Evolutionary conservation across 2,113 vertebrate species (phyloP).

Genomic region (Chrysochloris asiatica): DNA sequence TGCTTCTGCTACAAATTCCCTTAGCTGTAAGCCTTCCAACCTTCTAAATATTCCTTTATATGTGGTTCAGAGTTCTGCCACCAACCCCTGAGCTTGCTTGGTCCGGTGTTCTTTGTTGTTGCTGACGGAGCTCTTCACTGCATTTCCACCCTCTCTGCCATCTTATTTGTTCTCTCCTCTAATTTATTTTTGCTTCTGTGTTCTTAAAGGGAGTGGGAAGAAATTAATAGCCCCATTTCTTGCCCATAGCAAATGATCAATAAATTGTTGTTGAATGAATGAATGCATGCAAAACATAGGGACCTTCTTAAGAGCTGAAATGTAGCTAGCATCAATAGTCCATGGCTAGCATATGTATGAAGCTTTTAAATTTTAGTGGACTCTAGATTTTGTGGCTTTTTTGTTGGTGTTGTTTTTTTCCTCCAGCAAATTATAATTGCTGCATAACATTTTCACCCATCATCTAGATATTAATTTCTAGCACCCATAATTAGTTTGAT

Average conservation of each 20-base stretch:
- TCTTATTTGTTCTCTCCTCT: too few species aligned
- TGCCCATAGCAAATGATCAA: neutral
- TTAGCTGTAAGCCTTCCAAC: too few species aligned
- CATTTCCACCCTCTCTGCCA: too few species aligned
- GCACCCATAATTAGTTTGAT: neutral
- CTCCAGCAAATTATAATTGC: neutral
- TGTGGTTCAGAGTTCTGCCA: too few species aligned
- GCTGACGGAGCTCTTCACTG: too few species aligned
- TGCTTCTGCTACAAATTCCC: too few species aligned
- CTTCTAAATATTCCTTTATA: too few species aligned
- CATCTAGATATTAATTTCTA: neutral
- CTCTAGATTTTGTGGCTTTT: neutral
- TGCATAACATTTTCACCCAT: constrained; percentile 15
- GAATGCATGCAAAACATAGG: neutral
- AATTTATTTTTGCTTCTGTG: constrained; percentile 8
- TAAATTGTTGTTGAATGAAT: constrained; percentile 39
- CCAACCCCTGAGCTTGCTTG: too few species aligned
- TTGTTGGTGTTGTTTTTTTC: too few species aligned
- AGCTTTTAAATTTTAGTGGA: neutral
- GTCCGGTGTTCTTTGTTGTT: too few species aligned
- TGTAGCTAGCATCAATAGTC: neutral
- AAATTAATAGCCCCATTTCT: neutral
- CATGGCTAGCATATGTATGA: too few species aligned
- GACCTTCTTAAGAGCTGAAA: neutral
- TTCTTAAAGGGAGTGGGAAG: neutral